Base-by-base conservation (phyloP, 2,113 vertebrate species). In the Crotalus horridus region DNA sequence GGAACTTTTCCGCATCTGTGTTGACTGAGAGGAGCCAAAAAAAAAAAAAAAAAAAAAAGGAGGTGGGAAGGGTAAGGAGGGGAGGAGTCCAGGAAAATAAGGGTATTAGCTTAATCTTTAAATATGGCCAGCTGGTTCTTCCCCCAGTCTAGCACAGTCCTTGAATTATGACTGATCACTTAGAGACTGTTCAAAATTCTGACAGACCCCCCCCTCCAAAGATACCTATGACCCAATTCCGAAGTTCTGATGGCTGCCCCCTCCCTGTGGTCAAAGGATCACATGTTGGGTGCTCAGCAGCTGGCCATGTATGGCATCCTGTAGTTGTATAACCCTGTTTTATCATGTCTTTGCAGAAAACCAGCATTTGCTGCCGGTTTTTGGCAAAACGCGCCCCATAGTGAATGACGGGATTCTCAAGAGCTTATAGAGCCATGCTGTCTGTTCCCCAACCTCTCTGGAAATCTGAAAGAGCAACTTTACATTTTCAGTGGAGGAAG, bases 1-100 rank as follows among this genome's bases (percentile, higher is more conserved):
- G 93, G 98, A 99, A 87, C 97, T 97, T 88, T 98, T 97, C 87
- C 97, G 97, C 90, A 97, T 94, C 98, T 98, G 85, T 7, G 0
- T 26, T 94, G 95, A 91, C 91, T 87, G 91, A 94, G 91, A 88
- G 90, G 39, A 12, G 39, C 59, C 59, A 11, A 53, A 61, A 3
- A 61, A 3, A 20, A 13, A 24, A 17, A 11, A 53, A 61, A 3
- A 61, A 3, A 20, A 13, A 24, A 17, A 21, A 24, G 46, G 26
- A 59, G 23, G 12, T 3, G 1, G 46, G n/a, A 20, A 23, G 4
- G 15, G 58, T 43, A 21, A 43, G 74, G 74, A 43, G 15, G 17
- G 74, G 74, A 39, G 33, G 15, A 7, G 1, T 2, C 69, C n/a
- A 33, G n/a, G n/a, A 74, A 74, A 74, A 74, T 74, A 33, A 74